phyloP scores from a whole-genome alignment of 2,113 vertebrate species.

The Ptychochromis oligacanthus region DNA sequence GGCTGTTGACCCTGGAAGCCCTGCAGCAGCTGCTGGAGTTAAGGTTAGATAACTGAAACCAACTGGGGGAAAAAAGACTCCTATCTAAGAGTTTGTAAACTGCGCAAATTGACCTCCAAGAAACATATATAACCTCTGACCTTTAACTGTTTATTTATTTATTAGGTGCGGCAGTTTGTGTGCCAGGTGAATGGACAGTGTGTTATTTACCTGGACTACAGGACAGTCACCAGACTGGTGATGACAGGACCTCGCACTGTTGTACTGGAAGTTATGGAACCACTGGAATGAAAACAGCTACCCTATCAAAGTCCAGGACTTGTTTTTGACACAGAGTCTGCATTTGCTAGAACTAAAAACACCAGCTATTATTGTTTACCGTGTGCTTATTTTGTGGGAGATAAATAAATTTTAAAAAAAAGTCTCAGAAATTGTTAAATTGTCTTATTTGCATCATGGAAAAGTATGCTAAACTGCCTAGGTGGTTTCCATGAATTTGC shows the following conservation, averaged over 20 bases:
- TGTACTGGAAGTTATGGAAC: conserved; percentile 88
- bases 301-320: neutral
- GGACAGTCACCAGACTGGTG: conserved; percentile 84
- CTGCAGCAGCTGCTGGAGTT: conserved; percentile 88
- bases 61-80: neutral
- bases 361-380: neutral
- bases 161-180: conserved; percentile 87
- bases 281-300: conserved; percentile 70
- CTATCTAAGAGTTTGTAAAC: neutral
- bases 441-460: neutral
- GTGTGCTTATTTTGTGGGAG: neutral
- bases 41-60: conserved; percentile 76
- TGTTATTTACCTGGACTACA: conserved; percentile 85
- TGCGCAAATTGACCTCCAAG: neutral
- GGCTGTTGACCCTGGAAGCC: conserved; percentile 88
- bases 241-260: conserved; percentile 87
- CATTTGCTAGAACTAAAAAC: neutral
- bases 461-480: neutral
- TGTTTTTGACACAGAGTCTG: neutral
- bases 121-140: neutral
- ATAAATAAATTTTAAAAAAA: neutral
- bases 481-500: neutral
- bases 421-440: neutral
- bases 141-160: neutral
- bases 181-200: conserved; percentile 84